Conservation (phyloP, 2,797 vertebrate genomes). For the Clarias laeviceps region DNA sequence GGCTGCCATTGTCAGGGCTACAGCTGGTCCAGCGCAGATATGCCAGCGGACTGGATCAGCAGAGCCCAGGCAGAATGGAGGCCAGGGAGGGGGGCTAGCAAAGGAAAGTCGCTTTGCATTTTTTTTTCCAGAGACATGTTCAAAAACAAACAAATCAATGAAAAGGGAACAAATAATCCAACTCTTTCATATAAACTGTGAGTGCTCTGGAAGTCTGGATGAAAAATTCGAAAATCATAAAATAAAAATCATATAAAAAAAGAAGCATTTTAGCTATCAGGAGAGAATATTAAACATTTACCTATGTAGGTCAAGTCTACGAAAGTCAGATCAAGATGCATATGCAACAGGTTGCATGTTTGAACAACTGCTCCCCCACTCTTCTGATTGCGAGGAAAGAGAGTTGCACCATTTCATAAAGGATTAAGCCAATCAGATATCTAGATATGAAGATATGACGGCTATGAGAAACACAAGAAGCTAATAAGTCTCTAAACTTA, state of each 20-base stretch:
- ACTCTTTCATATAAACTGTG: constrained; percentile 24
- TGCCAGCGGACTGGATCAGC: constrained; percentile 75
- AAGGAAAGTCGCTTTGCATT: constrained; percentile 57
- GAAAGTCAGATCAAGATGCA: constrained; percentile 62
- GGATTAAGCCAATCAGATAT: constrained; percentile 8
- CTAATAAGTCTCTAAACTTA: constrained; percentile 48
- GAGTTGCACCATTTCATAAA: constrained; percentile 1
- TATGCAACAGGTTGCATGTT: constrained; percentile 52
- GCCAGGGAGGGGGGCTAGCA: constrained; percentile 55
- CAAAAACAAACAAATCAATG: constrained; percentile 57
- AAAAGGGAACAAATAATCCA: constrained; percentile 47
- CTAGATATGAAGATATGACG: constrained; percentile 22
- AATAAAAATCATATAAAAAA: background rate
- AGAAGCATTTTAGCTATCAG: background rate
- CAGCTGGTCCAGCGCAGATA: constrained; percentile 79
- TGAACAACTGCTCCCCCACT: background rate
- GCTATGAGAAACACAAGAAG: constrained; percentile 23
- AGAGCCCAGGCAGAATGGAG: constrained; percentile 56
- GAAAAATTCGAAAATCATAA: background rate
- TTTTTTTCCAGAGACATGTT: constrained; percentile 49
- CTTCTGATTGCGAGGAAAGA: background rate
- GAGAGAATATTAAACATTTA: background rate
- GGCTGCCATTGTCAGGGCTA: constrained; percentile 79
- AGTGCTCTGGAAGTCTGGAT: background rate
- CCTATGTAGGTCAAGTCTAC: constrained; percentile 68